These are phyloP conservation scores for Opisthocomus hoazin DNA, from an alignment of 2,113 vertebrate species.

Conservation along the genomic window DNA sequence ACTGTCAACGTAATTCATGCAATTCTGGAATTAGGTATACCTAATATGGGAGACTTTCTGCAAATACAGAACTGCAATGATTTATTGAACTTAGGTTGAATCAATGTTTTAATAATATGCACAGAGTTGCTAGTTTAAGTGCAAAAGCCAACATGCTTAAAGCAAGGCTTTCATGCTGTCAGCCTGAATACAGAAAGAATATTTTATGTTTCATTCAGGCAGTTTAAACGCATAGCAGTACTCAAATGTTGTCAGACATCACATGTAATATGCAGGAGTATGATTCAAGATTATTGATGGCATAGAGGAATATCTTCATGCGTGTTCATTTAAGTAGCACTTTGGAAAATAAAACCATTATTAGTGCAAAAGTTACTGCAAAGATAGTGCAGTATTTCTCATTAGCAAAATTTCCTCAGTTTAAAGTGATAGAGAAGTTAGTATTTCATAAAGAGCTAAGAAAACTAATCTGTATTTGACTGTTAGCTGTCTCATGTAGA, in stretches of 20 bases:
- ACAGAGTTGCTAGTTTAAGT: neutral
- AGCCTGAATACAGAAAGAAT: neutral
- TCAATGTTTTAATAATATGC: neutral
- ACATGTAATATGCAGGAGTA: neutral
- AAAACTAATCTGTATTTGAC: neutral
- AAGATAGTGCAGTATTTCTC: neutral
- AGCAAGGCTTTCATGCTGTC: neutral
- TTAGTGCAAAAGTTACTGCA: neutral
- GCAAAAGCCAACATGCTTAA: neutral
- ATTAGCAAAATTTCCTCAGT: neutral
- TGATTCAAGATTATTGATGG: neutral
- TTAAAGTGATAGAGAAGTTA: neutral
- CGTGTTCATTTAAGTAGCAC: neutral
- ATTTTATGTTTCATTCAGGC: neutral
- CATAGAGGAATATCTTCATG: neutral
- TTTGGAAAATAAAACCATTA: neutral
- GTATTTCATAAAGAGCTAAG: neutral
- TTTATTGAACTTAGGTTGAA: neutral
- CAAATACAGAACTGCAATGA: neutral
- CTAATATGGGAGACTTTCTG: neutral
- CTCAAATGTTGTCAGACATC: neutral
- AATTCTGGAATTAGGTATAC: neutral
- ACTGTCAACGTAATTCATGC: neutral
- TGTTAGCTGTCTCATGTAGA: neutral
- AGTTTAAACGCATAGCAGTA: neutral